Evolutionary conservation across 2,888 invertebrate species (phyloP).

Genomic region (Caenorhabditis afra): DNA sequence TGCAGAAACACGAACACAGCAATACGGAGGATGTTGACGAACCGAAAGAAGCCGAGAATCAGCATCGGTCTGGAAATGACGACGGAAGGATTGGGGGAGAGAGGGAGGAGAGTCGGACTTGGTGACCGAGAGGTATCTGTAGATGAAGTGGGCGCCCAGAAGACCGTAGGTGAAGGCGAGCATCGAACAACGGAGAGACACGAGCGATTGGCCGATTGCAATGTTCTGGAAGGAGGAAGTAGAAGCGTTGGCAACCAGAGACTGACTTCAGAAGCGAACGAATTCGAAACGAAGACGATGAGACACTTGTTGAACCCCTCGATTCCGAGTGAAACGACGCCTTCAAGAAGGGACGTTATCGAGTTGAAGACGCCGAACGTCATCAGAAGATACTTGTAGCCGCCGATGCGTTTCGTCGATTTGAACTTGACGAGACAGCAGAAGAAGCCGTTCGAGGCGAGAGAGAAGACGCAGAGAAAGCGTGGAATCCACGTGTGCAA

Average conservation of each 20-base stretch:
- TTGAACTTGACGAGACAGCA: slow-evolving; percentile 18
- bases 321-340: slow-evolving; percentile 17
- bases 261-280: background rate
- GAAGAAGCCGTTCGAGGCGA: slow-evolving; percentile 22
- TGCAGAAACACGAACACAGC: background rate
- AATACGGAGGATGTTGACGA: background rate
- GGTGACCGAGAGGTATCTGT: slow-evolving; percentile 21
- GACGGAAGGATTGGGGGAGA: background rate
- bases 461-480: slow-evolving; percentile 10
- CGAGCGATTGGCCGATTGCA: background rate
- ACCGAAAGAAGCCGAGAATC: slow-evolving; percentile 8
- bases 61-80: slow-evolving; percentile 8
- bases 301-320: slow-evolving; percentile 30
- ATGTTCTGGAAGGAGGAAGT: background rate
- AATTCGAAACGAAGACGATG: slow-evolving; percentile 25
- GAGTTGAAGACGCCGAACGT: slow-evolving; percentile 15
- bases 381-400: slow-evolving; percentile 26
- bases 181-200: slow-evolving; percentile 30
- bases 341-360: slow-evolving; percentile 10
- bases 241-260: background rate
- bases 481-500: slow-evolving; percentile 26
- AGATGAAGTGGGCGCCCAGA: slow-evolving; percentile 26
- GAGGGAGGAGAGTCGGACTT: background rate
- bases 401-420: slow-evolving; percentile 8
- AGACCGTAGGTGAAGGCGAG: slow-evolving; percentile 27